Evolutionary conservation across 2,888 invertebrate genomes (phyloP), one percentile per base, ranked within the genome.

Genomic region (Microctonus hyperodae): DNA sequence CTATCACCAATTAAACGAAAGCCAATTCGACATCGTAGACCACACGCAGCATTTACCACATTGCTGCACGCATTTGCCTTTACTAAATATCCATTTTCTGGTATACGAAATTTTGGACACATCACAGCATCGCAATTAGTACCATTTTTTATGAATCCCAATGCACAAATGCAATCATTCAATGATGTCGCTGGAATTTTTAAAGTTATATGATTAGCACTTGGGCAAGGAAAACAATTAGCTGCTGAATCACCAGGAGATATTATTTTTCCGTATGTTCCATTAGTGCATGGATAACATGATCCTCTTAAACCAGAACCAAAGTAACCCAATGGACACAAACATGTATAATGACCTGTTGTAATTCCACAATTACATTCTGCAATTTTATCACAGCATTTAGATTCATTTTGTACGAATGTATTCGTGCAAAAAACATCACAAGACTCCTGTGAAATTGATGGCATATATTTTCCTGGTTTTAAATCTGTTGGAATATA

Each of bases 11-110:
- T 75, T 76, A 85, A 74, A 78, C 86, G 82, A 78, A 88, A 91
- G 1, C 91, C 91, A 28, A 89, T 88, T 74, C 88, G 86, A 77
- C 91, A 92, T 51, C 89, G 84, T 7, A 90, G 85, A 0, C 91
- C 91, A 79, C 91, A 91, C 0, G 90, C 91, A n/a, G 90, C 90
- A 77, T 91, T 89, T 58, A 90, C 85, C 6, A 89, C 89, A 74
- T 88, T 89, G 67, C 86, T 87, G 78, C 91, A 91, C 31, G 86
- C 85, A 44, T 86, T 86, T 1, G 78, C 79, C 73, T 89, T 89
- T 1, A 91, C 89, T 76, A 91, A 89, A 79, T 90, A 90, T 4
- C 91, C 91, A 78, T 90, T 87, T 61, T 86, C 85, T 0, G 91
- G 91, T 1, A 88, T 86, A 13, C 76, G 78, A 62, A 91, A 76